phyloP scores from a whole-genome alignment of 2,797 vertebrate species.

The Protosalanx chinensis region DNA sequence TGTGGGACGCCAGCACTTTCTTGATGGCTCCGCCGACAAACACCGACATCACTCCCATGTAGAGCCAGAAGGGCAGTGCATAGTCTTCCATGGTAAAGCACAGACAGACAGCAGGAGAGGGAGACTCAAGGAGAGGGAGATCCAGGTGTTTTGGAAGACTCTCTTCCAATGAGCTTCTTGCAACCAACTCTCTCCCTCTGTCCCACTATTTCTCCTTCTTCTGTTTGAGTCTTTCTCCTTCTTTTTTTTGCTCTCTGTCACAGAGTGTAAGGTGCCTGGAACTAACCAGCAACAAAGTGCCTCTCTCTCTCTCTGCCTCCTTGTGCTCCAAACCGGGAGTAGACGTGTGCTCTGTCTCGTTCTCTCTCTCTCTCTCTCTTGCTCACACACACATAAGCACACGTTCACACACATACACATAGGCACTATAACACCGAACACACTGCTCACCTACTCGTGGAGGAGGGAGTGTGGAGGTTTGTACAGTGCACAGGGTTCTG shows the following conservation, averaged over 20 bases:
- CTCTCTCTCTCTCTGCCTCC: constrained; percentile 15
- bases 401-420: constrained; percentile 26
- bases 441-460: constrained; percentile 30
- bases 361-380: constrained; percentile 24
- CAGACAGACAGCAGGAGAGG: background rate
- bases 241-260: too few species aligned
- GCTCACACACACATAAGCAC: constrained; percentile 36
- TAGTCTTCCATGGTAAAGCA: constrained; percentile 68
- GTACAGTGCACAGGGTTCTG: constrained; percentile 43
- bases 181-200: background rate
- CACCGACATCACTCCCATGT: constrained; percentile 62
- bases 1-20: constrained; percentile 64
- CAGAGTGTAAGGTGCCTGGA: too few species aligned
- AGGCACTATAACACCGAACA: constrained; percentile 7
- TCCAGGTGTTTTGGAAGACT: background rate
- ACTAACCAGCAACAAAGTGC: background rate
- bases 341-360: constrained; percentile 1
- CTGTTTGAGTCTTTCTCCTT: background rate
- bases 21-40: constrained; percentile 65
- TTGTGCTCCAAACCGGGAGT: background rate
- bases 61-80: constrained; percentile 72
- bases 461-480: constrained; percentile 22
- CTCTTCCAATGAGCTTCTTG: background rate
- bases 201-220: constrained; percentile 7
- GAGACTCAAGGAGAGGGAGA: too few species aligned